Conservation (phyloP, 2,888 invertebrate genomes). For the Synergus umbraculus region DNA sequence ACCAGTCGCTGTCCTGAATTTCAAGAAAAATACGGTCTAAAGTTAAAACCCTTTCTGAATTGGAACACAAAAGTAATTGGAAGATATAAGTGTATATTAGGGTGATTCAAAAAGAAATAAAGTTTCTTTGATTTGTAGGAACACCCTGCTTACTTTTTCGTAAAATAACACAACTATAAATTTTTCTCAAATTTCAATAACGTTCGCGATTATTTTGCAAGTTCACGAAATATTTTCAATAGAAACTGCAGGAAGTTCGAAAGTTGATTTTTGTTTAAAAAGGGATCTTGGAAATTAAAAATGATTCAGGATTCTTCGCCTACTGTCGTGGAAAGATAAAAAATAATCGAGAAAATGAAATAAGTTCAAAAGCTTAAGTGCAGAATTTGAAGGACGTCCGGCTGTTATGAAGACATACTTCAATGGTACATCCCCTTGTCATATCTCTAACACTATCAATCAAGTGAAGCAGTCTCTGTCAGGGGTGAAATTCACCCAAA, state of each 20-base stretch:
- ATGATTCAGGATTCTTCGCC: too few species aligned
- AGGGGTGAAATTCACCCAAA: conserved; percentile 22
- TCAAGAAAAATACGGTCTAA: too few species aligned
- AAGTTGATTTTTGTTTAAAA: too few species aligned
- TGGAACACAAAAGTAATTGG: too few species aligned
- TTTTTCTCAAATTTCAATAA: not conserved
- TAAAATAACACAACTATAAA: not conserved
- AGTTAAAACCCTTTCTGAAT: too few species aligned
- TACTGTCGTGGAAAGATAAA: not conserved
- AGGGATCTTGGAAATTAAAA: too few species aligned
- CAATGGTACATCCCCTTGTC: conserved; percentile 9
- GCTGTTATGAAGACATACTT: not conserved
- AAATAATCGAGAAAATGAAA: not conserved
- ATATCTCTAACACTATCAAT: conserved; percentile 34
- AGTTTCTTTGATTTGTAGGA: too few species aligned
- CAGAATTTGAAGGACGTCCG: not conserved
- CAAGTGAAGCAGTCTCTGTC: conserved; percentile 31
- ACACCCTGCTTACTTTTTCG: too few species aligned
- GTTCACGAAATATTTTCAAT: not conserved
- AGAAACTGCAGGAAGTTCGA: too few species aligned
- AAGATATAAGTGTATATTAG: too few species aligned
- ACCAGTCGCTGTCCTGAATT: not conserved
- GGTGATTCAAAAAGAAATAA: too few species aligned
- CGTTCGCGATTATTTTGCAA: not conserved
- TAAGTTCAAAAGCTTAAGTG: conserved; percentile 8